Evolutionary conservation across 2,888 invertebrate species (phyloP), one percentile per base, ranked within the genome.

Genomic region (Leucophora obtusa): DNA sequence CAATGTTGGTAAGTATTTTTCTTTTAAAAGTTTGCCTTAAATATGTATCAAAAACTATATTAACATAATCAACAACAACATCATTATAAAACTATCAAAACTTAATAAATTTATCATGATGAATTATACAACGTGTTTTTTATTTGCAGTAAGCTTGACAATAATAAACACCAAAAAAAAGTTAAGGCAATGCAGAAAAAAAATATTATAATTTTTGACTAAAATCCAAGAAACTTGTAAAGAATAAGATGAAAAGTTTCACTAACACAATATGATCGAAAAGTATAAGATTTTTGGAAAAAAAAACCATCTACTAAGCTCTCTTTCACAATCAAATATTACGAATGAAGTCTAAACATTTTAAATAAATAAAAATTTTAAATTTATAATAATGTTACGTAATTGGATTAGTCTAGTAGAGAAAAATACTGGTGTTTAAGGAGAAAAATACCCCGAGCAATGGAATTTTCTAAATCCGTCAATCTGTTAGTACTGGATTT

Each of bases 91-190:
- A 58, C 59, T 53, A 70, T 53, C 60, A 60, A 53, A 71, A 62
- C 53, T 71, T 71, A 71, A 71, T 71, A 53, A 71, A 71, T 71
- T 43, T 53, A 71, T 71, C 38, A 71, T 71, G 14, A 71, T 71
- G 14, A 71, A n/a, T 70, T 60, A 63, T 63, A 51, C 24, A 28
- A 51, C 59, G 47, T 33, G 35, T 60, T 10, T 43, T 53, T 28
- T 54, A 11, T 58, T 47, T 21, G n/a, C 43, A 24, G 35, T 3
- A 28, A 56, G 9, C 50, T 28, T 63, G 63, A 63, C 63, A 63
- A 28, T 33, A 63, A 63, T 63, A 63, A 63, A 63, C 53, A 59
- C 21, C 17, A 53, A 1, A 21, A 54, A 8, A 17, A 35, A 21
- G 10, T 14, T 28, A 15, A 28, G 6, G 14, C 0, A 35, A 10